Evolutionary conservation across 23 tunicate species (phyloP).

Genomic region (Oikopleura vanhoeffeni): DNA sequence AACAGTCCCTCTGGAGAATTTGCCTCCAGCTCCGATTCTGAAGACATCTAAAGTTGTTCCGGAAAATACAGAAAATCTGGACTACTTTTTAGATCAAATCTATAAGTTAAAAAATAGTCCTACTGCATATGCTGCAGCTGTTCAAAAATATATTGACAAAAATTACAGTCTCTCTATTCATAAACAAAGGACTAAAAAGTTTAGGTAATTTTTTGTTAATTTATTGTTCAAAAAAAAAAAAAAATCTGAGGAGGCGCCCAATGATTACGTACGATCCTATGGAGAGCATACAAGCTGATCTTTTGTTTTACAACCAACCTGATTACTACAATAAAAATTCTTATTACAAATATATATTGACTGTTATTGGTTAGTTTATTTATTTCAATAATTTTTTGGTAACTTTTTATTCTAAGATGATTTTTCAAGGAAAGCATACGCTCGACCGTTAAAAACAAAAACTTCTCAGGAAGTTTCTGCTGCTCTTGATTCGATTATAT

Average conservation of each 20-base stretch:
- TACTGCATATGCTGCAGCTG: neutral
- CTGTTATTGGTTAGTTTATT: no score
- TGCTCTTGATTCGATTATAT: neutral
- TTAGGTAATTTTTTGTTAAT: no score
- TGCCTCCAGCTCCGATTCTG: neutral
- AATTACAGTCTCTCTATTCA: neutral
- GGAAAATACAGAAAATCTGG: neutral
- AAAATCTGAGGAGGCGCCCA: neutral
- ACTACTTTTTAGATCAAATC: neutral
- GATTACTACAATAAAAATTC: neutral
- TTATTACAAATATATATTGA: neutral
- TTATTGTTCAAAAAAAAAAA: no score
- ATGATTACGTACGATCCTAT: neutral
- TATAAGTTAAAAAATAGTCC: neutral
- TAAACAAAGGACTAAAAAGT: neutral
- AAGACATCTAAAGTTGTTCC: neutral
- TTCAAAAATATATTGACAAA: neutral
- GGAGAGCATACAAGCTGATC: neutral
- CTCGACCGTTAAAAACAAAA: neutral
- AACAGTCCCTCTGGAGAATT: no score
- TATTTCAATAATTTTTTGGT: no score
- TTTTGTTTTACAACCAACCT: neutral
- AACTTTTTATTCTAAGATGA: no score
- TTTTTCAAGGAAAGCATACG: neutral
- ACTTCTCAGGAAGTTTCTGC: neutral